phyloP scores from a whole-genome alignment of 2,888 invertebrate species.

The Molorchus minor region DNA sequence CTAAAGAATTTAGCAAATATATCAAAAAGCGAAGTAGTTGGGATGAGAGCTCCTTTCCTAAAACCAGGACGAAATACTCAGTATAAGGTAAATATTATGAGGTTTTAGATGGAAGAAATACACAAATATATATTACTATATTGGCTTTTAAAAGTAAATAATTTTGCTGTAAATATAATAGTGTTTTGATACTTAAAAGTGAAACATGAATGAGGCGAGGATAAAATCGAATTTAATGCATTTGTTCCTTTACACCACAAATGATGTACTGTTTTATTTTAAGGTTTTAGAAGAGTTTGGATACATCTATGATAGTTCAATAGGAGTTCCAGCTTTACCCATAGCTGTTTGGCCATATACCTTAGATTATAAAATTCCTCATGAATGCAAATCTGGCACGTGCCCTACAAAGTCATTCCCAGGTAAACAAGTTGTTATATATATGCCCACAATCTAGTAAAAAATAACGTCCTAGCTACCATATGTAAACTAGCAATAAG shows the following conservation, averaged over 20 bases:
- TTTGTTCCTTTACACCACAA: no score
- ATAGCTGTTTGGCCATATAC: conserved; percentile 95
- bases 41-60: conserved; percentile 87
- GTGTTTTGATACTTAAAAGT: no score
- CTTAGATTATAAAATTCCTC: conserved; percentile 90
- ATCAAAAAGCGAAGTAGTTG: conserved; percentile 82
- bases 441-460: no score
- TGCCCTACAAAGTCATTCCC: conserved; percentile 90
- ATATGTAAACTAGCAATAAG: no score
- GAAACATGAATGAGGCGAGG: no score
- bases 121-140: background rate
- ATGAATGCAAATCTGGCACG: conserved; percentile 92
- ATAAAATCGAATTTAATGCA: no score
- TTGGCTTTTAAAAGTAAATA: no score
- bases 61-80: conserved; percentile 94
- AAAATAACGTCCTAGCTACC: no score
- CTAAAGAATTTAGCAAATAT: conserved; percentile 83
- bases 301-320: conserved; percentile 91
- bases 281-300: conserved; percentile 91
- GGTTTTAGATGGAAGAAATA: background rate
- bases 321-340: conserved; percentile 82
- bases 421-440: conserved; percentile 63
- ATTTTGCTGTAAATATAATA: no score
- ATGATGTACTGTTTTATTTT: background rate
- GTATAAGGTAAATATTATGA: conserved; percentile 74